Evolutionary conservation across 2,797 vertebrate genomes (phyloP).

Genomic region (Coluber constrictor): DNA sequence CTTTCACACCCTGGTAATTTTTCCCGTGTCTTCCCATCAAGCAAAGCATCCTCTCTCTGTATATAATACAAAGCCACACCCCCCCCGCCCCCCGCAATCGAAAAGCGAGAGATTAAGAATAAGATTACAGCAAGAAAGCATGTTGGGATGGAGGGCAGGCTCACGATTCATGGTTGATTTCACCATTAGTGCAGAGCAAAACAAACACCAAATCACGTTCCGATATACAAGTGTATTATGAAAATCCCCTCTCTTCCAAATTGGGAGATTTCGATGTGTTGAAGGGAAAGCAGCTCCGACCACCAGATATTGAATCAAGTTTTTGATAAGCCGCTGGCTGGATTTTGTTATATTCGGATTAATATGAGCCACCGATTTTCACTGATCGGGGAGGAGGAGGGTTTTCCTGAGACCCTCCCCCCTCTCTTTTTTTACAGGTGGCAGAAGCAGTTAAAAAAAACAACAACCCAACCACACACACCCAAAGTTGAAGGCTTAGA

Average conservation of each 20-base stretch:
- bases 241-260: slow-evolving; percentile 53
- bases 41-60: slow-evolving; percentile 49
- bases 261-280: slow-evolving; percentile 49
- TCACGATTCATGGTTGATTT: slow-evolving; percentile 73
- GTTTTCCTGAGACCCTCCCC: slow-evolving; percentile 16
- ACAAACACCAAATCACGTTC: slow-evolving; percentile 66
- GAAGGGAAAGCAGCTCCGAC: slow-evolving; percentile 48
- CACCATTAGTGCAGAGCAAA: slow-evolving; percentile 79
- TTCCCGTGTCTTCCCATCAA: not conserved
- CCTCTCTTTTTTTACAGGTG: slow-evolving; percentile 43
- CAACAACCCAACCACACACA: not conserved
- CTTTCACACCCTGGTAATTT: not conserved
- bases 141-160: slow-evolving; percentile 58
- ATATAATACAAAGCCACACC: slow-evolving; percentile 51
- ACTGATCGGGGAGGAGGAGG: slow-evolving; percentile 10
- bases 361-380: slow-evolving; percentile 57
- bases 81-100: slow-evolving; percentile 61
- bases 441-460: slow-evolving; percentile 32
- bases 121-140: slow-evolving; percentile 99
- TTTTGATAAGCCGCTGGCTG: slow-evolving; percentile 46
- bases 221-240: slow-evolving; percentile 57
- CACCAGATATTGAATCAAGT: slow-evolving; percentile 39
- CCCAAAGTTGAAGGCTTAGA: slow-evolving; percentile 59
- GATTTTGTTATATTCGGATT: slow-evolving; percentile 52
- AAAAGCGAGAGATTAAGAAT: slow-evolving; percentile 85